These are phyloP conservation scores for Puffinus mauretanicus DNA, from an alignment of 2,113 vertebrate species.

Conservation along the genomic window DNA sequence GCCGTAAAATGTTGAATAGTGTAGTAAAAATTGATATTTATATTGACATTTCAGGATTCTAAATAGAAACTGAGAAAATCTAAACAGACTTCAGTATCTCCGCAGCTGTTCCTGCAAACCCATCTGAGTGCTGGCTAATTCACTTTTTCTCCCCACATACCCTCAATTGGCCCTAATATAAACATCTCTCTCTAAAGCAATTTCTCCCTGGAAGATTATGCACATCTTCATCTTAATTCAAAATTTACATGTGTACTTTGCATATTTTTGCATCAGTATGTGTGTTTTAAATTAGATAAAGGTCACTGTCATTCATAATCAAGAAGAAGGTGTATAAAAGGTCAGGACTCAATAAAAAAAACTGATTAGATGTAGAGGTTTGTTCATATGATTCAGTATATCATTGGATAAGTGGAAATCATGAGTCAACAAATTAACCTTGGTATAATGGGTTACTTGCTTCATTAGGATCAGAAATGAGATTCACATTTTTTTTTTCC, in stretches of 20 bases:
- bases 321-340: conserved; percentile 82
- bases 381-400: conserved; percentile 75
- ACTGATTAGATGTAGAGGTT: conserved; percentile 79
- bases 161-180: conserved; percentile 60
- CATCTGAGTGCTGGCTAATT: conserved; percentile 55
- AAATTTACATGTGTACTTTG: conserved; percentile 82
- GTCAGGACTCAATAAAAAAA: conserved; percentile 80
- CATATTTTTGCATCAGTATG: conserved; percentile 82
- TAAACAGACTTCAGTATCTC: conserved; percentile 63
- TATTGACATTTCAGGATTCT: conserved; percentile 73
- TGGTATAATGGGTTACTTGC: conserved; percentile 65
- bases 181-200: conserved; percentile 67
- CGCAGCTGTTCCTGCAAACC: conserved; percentile 43
- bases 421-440: conserved; percentile 79
- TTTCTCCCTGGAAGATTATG: conserved; percentile 67
- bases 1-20: conserved; percentile 55
- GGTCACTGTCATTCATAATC: conserved; percentile 87
- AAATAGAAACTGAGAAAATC: conserved; percentile 70
- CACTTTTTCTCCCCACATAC: conserved; percentile 41
- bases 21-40: conserved; percentile 76
- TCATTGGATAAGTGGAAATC: conserved; percentile 77
- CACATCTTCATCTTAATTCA: conserved; percentile 76
- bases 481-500: conserved; percentile 28
- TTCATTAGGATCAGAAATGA: conserved; percentile 69
- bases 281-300: conserved; percentile 83